A percentile compares a stretch with the other conserved stretches of the same genome.
Evolutionary conservation across 2,797 vertebrate species (phyloP).

Genomic region (Odontamblyopus rebecca): DNA sequence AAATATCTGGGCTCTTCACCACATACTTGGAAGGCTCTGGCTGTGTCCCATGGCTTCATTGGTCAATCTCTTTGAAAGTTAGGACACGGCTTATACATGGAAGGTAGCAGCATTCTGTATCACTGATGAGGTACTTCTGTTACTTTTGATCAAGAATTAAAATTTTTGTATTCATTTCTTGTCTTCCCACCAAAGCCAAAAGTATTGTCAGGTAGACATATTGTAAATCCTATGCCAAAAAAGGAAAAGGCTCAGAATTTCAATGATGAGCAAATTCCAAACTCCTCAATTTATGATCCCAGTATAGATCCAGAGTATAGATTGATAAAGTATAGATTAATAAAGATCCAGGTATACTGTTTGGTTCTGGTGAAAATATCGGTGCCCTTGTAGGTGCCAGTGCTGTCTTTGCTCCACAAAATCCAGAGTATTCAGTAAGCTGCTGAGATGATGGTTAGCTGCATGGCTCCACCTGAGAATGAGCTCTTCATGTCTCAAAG

Average conservation of each 20-base stretch:
- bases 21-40: constrained; percentile 81
- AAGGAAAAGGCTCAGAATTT: constrained; percentile 56
- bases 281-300: constrained; percentile 70
- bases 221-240: constrained; percentile 70
- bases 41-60: constrained; percentile 80
- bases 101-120: constrained; percentile 74
- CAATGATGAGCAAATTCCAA: constrained; percentile 62
- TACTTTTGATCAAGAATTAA: constrained; percentile 59
- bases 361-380: constrained; percentile 42
- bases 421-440: constrained; percentile 58
- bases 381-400: constrained; percentile 61
- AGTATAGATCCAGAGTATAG: constrained; percentile 50
- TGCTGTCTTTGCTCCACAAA: constrained; percentile 56
- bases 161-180: constrained; percentile 55
- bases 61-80: constrained; percentile 77
- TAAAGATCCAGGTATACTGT: constrained; percentile 57
- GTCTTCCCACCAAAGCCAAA: constrained; percentile 57
- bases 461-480: constrained; percentile 51
- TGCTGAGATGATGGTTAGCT: constrained; percentile 29
- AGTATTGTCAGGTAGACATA: constrained; percentile 64
- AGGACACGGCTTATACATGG: constrained; percentile 72
- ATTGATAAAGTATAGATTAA: background rate
- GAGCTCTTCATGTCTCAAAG: constrained; percentile 58
- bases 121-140: constrained; percentile 69
- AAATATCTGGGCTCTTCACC: constrained; percentile 66